A percentile compares a stretch with the other conserved stretches of the same genome.
Evolutionary conservation across 2,888 invertebrate genomes (phyloP).

Genomic region (Ennomos fuscantarius): DNA sequence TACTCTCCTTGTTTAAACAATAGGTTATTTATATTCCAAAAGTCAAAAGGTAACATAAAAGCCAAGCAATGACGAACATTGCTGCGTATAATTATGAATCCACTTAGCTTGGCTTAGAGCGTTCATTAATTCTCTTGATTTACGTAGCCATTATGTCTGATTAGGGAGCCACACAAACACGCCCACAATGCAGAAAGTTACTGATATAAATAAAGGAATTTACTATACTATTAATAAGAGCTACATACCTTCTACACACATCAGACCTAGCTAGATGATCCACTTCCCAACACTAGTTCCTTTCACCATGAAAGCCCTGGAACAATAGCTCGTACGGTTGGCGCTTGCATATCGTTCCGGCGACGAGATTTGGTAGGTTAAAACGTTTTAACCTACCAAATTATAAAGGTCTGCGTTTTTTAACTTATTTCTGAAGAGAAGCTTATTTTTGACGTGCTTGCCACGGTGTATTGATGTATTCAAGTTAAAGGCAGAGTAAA

Average conservation of each 20-base stretch:
- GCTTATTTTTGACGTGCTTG: too few relatives aligned
- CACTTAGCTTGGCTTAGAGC: constrained; percentile 20
- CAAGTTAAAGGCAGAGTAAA: too few relatives aligned
- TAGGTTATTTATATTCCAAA: constrained; percentile 38
- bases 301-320: constrained; percentile 29
- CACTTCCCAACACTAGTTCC: constrained; percentile 18
- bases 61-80: constrained; percentile 13
- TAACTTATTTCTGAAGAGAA: too few relatives aligned
- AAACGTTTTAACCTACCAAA: constrained; percentile 29
- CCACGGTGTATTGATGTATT: too few relatives aligned
- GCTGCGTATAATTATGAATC: constrained; percentile 21
- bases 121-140: constrained; percentile 30
- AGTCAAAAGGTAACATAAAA: constrained; percentile 35
- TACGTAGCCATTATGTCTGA: constrained; percentile 27
- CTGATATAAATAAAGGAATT: constrained; percentile 12
- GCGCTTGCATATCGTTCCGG: constrained; percentile 24
- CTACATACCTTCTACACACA: constrained; percentile 1
- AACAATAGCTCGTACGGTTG: constrained; percentile 29
- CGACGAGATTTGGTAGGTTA: too few relatives aligned
- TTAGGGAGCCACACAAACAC: constrained; percentile 19
- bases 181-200: constrained; percentile 7
- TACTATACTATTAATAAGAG: constrained; percentile 5
- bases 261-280: constrained; percentile 4
- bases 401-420: constrained; percentile 8
- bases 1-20: constrained; percentile 27